These are phyloP conservation scores for Lithophane leautieri DNA, from an alignment of 2,888 invertebrate genomes.

Conservation along the genomic window DNA sequence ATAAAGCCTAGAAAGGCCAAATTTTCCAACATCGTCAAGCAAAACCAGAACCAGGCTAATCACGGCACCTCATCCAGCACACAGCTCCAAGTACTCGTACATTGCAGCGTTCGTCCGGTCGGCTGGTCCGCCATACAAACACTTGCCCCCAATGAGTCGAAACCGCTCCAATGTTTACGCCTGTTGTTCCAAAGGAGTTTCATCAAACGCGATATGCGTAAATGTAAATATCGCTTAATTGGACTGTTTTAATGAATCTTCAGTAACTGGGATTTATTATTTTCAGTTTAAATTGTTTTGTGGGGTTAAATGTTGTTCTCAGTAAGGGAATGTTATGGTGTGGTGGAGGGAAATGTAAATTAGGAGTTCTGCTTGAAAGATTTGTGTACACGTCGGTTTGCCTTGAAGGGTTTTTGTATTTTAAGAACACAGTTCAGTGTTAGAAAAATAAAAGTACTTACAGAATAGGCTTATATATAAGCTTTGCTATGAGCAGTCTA, in stretches of 20 bases:
- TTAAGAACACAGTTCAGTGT: background rate
- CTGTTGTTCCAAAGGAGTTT: constrained; percentile 63
- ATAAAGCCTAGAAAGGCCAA: background rate
- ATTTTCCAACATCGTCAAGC: background rate
- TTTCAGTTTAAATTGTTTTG: constrained; percentile 62
- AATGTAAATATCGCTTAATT: constrained; percentile 69
- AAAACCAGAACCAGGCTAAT: constrained; percentile 26
- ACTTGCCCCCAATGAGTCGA: constrained; percentile 61
- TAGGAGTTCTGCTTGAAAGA: background rate
- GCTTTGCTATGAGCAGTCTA: too few species aligned
- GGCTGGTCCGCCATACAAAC: constrained; percentile 47
- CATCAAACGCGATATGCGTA: constrained; percentile 66
- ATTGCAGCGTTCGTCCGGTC: constrained; percentile 44
- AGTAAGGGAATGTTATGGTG: background rate
- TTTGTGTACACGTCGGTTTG: background rate
- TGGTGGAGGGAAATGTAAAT: background rate
- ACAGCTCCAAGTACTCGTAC: constrained; percentile 16
- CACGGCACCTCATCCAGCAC: constrained; percentile 33
- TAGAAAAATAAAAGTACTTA: background rate
- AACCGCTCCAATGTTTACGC: constrained; percentile 62
- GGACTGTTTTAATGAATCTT: constrained; percentile 67
- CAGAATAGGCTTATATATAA: too few species aligned
- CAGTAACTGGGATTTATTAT: constrained; percentile 60
- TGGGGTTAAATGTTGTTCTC: constrained; percentile 44
- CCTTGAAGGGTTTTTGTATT: background rate